phyloP scores from a whole-genome alignment of 2,113 vertebrate species.

The Callaeas wilsoni region DNA sequence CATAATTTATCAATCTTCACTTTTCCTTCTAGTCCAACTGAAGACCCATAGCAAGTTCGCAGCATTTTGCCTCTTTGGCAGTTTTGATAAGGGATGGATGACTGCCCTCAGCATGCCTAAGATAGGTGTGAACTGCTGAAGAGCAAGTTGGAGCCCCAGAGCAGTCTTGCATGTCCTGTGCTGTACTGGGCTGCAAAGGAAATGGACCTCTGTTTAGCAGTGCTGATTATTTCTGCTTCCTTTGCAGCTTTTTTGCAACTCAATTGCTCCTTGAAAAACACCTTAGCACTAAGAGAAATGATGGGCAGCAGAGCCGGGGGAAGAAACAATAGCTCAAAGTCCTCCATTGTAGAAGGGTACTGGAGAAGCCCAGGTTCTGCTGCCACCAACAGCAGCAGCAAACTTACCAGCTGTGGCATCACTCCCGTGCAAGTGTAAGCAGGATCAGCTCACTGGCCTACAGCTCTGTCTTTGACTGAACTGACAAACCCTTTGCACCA shows the following conservation, averaged over 20 bases:
- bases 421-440: neutral
- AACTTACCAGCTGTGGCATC: neutral
- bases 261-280: neutral
- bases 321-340: neutral
- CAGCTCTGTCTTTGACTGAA: neutral
- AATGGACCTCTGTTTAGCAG: neutral
- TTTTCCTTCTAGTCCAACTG: neutral
- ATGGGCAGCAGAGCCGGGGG: neutral
- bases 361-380: neutral
- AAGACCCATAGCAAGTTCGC: neutral
- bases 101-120: neutral
- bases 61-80: slow-evolving; percentile 9
- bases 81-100: slow-evolving; percentile 35
- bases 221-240: neutral
- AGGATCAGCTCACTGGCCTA: neutral
- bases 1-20: slow-evolving; percentile 14
- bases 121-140: neutral
- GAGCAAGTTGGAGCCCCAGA: neutral
- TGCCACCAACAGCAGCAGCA: neutral
- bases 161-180: neutral
- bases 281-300: neutral
- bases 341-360: neutral
- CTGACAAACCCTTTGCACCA: fast-evolving
- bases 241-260: neutral
- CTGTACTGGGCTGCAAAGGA: neutral